Base-by-base conservation (phyloP, 2,113 vertebrate genomes). In the Mugil cephalus region DNA sequence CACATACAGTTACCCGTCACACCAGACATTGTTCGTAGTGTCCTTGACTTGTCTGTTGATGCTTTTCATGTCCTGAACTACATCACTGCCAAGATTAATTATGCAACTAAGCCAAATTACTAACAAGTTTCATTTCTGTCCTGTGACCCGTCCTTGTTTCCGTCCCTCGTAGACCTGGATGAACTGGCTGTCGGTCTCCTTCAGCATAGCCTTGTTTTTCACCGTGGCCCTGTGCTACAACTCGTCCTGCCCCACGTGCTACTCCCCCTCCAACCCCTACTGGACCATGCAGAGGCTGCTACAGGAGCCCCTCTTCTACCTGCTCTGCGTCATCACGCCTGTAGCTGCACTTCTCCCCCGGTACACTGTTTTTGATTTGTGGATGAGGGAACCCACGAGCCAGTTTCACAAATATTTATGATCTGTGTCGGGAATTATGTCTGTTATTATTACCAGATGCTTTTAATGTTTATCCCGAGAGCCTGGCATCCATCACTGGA, bases 201-300 rank as follows among this genome's bases (percentile, higher is more conserved):
- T 98, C 94, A 99, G 98, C 52, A 71, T 96, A 0, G 42, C 90
- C 14, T 81, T 99, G 1, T 99, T 98, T 92, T 96, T 99, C 83
- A 86, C 88, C 0, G 96, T 99, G 88, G 96, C 96, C 38, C 90
- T 99, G 85, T 91, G 95, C 86, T 99, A 99, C 89, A 98, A 98
- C 9, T 87, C 94, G 45, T 95, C 96, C 61, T 99, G 98, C 66
- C 94, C 96, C 0, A 93, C 94, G 3, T 99, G 98, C 87, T 96
- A 95, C 86, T 93, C 96, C 52, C 98, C 98, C 4, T 99, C 97
- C 38, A 98, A 98, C 92, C 95, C 98, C 1, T 98, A 99, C 90
- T 98, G 97, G 98, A 97, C 94, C 54, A 95, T 99, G 93, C 95
- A 99, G 84, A 95, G 84, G 21, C 90, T 99, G 17, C 91, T 99